A percentile compares a stretch with the other conserved stretches of the same genome.
Evolutionary conservation across 2,113 vertebrate species (phyloP).

Genomic region (Sturnira hondurensis): DNA sequence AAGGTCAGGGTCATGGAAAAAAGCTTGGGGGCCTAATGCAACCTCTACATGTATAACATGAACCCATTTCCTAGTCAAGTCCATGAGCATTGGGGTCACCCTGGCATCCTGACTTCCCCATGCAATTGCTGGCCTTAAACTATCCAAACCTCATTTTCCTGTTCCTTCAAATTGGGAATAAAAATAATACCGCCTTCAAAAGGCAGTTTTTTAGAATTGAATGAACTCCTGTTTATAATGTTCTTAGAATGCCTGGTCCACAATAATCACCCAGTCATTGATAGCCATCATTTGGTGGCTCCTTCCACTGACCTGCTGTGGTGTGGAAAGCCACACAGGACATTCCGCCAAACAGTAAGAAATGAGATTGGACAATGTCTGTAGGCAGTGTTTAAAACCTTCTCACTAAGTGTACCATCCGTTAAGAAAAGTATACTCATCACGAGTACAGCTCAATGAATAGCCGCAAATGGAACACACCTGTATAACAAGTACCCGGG

Average conservation of each 20-base stretch:
- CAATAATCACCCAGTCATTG: fast-evolving
- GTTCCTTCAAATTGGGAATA: neutral
- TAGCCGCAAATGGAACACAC: neutral
- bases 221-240: neutral
- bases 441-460: neutral
- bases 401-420: neutral
- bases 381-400: neutral
- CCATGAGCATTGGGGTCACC: neutral
- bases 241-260: neutral
- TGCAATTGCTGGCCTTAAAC: neutral
- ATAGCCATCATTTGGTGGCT: neutral
- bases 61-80: neutral
- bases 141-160: neutral
- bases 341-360: neutral
- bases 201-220: neutral
- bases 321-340: neutral
- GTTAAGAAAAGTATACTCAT: neutral
- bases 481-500: neutral
- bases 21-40: neutral
- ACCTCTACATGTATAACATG: neutral
- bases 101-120: neutral
- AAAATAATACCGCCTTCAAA: neutral
- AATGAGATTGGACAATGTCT: neutral
- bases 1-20: neutral
- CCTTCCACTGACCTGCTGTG: neutral